phyloP scores from a whole-genome alignment of 2,797 vertebrate genomes.

The Acridotheres tristis region DNA sequence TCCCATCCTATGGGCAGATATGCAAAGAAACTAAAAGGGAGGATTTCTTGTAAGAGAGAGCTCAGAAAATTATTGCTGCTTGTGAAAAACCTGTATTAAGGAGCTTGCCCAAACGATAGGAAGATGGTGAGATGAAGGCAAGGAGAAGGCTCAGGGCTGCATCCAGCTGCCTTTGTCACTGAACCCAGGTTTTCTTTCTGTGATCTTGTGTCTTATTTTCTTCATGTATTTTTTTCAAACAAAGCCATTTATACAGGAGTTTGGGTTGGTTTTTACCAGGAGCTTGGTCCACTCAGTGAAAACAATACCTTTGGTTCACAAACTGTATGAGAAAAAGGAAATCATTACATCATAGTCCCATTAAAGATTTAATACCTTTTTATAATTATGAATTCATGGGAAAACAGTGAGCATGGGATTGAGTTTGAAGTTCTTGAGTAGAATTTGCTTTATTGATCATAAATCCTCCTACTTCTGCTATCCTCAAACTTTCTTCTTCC shows the following conservation, averaged over 20 bases:
- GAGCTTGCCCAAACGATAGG: background rate
- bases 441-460: background rate
- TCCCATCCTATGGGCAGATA: background rate
- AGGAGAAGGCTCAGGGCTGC: background rate
- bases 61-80: background rate
- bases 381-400: background rate
- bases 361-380: background rate
- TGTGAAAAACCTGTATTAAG: background rate
- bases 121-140: background rate
- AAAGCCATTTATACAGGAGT: background rate
- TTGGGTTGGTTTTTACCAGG: background rate
- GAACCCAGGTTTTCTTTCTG: background rate
- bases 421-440: background rate
- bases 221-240: background rate
- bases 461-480: background rate
- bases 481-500: background rate
- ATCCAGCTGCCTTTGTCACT: background rate
- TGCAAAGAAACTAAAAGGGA: background rate
- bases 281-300: background rate
- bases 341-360: background rate
- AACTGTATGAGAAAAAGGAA: background rate
- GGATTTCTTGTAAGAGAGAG: background rate
- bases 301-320: background rate
- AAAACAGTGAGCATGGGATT: background rate
- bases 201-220: background rate